Conservation (phyloP, 2,113 vertebrate species). For the Sinocyclocheilus anophthalmus region DNA sequence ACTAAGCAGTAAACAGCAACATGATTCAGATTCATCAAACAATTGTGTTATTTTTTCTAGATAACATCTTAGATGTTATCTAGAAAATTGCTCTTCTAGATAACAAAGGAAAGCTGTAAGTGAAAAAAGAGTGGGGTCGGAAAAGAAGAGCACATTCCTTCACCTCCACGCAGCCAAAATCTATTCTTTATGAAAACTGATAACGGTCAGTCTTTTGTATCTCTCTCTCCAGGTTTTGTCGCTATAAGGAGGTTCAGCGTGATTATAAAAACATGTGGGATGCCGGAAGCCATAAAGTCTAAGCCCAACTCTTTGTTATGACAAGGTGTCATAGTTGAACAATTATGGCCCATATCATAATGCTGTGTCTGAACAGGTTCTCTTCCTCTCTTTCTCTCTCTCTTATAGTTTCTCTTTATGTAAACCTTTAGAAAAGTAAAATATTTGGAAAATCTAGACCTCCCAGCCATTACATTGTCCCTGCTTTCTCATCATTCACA, state of each 20-base stretch:
- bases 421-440: constrained; percentile 8
- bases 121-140: not conserved
- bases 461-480: not conserved
- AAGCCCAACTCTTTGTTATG: constrained; percentile 42
- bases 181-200: constrained; percentile 21
- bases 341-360: constrained; percentile 24
- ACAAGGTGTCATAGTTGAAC: constrained; percentile 44
- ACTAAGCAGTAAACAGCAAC: not conserved
- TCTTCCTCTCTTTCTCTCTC: constrained; percentile 7
- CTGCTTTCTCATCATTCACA: not conserved
- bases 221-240: constrained; percentile 43
- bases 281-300: constrained; percentile 49
- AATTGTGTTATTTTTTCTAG: not conserved
- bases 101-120: not conserved
- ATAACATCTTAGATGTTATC: not conserved
- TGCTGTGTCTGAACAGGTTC: constrained; percentile 26
- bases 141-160: constrained; percentile 23
- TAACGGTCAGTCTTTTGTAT: constrained; percentile 32
- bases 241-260: constrained; percentile 12
- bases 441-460: not conserved
- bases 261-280: constrained; percentile 57
- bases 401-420: constrained; percentile 54
- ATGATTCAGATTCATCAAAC: not conserved
- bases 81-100: too few relatives aligned
- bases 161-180: not conserved